Conservation (phyloP, 2,113 vertebrate species). For the Thalassarche chlororhynchos region DNA sequence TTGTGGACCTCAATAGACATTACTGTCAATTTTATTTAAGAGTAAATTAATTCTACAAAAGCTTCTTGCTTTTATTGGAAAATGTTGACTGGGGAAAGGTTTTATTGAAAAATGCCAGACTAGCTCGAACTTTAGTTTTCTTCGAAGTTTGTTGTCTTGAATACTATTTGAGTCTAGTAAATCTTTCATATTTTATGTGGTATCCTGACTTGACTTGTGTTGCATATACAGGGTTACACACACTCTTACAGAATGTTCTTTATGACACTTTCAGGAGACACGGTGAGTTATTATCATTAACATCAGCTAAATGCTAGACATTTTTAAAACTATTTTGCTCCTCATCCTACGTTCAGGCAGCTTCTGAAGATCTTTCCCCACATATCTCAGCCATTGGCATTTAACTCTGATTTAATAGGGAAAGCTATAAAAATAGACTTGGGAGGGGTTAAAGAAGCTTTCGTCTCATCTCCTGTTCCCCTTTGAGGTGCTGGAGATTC, state of each 20-base stretch:
- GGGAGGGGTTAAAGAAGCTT: not conserved
- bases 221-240: not conserved
- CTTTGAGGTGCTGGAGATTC: not conserved
- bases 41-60: not conserved
- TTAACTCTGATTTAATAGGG: not conserved
- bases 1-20: not conserved
- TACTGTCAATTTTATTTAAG: not conserved
- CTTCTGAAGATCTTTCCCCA: not conserved
- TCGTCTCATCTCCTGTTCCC: not conserved
- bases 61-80: not conserved
- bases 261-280: not conserved
- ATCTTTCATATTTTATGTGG: not conserved
- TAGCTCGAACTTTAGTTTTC: not conserved
- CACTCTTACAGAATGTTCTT: not conserved
- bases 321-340: not conserved
- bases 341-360: not conserved
- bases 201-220: not conserved
- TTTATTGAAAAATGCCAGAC: not conserved
- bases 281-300: not conserved
- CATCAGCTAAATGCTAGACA: not conserved
- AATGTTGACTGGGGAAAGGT: not conserved
- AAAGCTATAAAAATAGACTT: not conserved
- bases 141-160: not conserved
- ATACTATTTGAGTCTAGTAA: not conserved
- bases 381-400: not conserved